Evolutionary conservation across 2,888 invertebrate genomes (phyloP).

Genomic region (Mesopsocus fuscifrons): DNA sequence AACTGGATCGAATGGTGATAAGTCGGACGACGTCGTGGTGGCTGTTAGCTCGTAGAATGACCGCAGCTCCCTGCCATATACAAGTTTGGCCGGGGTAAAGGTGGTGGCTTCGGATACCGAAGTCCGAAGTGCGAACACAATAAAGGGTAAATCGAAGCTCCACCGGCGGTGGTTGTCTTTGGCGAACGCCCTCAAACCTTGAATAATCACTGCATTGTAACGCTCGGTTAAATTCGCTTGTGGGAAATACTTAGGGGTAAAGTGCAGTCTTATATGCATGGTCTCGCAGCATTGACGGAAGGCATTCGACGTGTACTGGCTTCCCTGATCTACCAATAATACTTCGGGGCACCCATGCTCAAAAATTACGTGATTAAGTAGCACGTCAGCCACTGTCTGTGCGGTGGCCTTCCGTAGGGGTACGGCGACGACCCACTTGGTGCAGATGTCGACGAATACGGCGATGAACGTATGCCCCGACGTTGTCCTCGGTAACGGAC

Average conservation of each 20-base stretch:
- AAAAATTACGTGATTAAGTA: slow-evolving; percentile 15
- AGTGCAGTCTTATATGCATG: slow-evolving; percentile 9
- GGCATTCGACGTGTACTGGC: slow-evolving; percentile 14
- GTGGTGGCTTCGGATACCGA: slow-evolving; percentile 14
- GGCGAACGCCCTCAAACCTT: slow-evolving; percentile 16
- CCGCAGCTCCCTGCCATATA: slow-evolving; percentile 10
- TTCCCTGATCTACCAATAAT: slow-evolving; percentile 17
- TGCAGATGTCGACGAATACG: slow-evolving; percentile 18
- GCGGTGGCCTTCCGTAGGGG: slow-evolving; percentile 16
- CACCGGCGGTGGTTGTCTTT: slow-evolving; percentile 16
- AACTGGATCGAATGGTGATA: too few species aligned
- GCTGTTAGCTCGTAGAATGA: too few species aligned
- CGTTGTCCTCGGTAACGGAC: slow-evolving; percentile 14
- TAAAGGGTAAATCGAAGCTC: slow-evolving; percentile 15
- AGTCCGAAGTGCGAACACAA: slow-evolving; percentile 17
- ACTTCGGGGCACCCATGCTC: slow-evolving; percentile 16
- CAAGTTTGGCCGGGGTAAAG: slow-evolving; percentile 15
- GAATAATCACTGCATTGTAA: slow-evolving; percentile 16
- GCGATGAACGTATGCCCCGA: slow-evolving; percentile 15
- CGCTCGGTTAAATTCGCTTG: slow-evolving; percentile 13
- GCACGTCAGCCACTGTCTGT: slow-evolving; percentile 9
- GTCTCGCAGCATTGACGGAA: slow-evolving; percentile 11
- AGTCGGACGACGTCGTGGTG: too few species aligned
- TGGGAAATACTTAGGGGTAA: neutral
- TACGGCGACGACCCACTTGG: slow-evolving; percentile 17